Conservation (phyloP, 1,140 invertebrate genomes). For the Drosophila nebulosa region DNA sequence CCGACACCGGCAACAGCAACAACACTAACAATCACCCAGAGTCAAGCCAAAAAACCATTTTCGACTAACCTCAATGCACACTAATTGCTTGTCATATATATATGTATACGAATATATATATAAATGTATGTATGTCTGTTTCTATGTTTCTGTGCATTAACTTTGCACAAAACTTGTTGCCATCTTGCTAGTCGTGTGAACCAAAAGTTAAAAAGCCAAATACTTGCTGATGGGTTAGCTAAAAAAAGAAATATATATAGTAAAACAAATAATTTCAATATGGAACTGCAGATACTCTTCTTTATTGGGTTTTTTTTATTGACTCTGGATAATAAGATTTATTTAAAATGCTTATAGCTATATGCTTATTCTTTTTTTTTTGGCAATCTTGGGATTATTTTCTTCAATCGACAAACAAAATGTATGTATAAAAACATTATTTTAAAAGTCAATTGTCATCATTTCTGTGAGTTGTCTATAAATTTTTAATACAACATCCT, state of each 20-base stretch:
- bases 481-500: no score
- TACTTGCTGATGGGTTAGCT: constrained; percentile 49
- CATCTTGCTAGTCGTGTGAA: constrained; percentile 57
- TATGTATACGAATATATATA: constrained; percentile 22
- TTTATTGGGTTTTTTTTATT: background rate
- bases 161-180: constrained; percentile 67
- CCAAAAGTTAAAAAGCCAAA: constrained; percentile 72
- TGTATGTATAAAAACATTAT: no score
- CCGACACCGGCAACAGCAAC: constrained; percentile 15
- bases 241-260: constrained; percentile 28
- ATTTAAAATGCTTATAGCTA: no score
- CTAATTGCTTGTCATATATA: constrained; percentile 78
- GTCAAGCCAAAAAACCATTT: constrained; percentile 62
- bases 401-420: no score
- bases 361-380: no score
- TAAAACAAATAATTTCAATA: background rate
- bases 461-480: no score
- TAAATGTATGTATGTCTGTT: constrained; percentile 21
- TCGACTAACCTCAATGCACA: constrained; percentile 76
- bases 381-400: no score
- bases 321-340: no score
- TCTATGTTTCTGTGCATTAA: constrained; percentile 37
- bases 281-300: constrained; percentile 29
- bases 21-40: constrained; percentile 23
- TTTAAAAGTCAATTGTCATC: no score